A percentile compares a stretch with the other conserved stretches of the same genome.
phyloP scores from a whole-genome alignment of 2,113 vertebrate species.

The Acanthochromis polyacanthus region DNA sequence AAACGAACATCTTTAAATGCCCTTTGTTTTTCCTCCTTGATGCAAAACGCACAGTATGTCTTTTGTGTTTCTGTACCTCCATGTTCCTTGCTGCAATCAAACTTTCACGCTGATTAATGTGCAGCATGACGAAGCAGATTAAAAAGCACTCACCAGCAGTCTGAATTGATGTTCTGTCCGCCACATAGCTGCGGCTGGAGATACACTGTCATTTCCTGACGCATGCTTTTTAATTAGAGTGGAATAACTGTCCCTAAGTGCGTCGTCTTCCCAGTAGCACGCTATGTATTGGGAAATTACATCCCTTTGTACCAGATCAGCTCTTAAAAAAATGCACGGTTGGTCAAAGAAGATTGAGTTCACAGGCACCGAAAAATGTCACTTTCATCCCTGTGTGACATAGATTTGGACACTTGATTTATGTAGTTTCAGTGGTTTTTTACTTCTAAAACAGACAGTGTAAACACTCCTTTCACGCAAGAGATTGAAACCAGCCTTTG shows the following conservation, averaged over 20 bases:
- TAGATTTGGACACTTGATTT: not conserved
- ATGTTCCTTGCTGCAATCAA: too few species aligned
- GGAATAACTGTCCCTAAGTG: conserved; percentile 27
- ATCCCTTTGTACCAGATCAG: conserved; percentile 18
- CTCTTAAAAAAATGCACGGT: not conserved
- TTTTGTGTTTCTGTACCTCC: too few species aligned
- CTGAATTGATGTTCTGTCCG: conserved; percentile 25
- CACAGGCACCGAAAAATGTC: not conserved
- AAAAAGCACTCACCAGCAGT: conserved; percentile 2
- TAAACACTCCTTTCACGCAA: too few species aligned
- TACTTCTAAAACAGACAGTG: not conserved
- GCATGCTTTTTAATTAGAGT: conserved; percentile 69
- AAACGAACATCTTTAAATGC: too few species aligned
- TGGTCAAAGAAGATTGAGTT: not conserved
- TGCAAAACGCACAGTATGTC: too few species aligned
- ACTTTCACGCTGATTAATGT: conserved; percentile 10
- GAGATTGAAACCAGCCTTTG: too few species aligned
- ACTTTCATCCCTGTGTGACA: not conserved
- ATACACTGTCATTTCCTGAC: conserved; percentile 62
- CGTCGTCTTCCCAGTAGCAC: conserved; percentile 33
- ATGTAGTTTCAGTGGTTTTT: not conserved
- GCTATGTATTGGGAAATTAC: conserved; percentile 28
- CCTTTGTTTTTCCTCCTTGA: not conserved
- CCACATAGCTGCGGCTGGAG: conserved; percentile 60
- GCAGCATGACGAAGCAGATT: conserved; percentile 11